Evolutionary conservation across 2,113 vertebrate genomes (phyloP).

Genomic region (Caloenas nicobarica): DNA sequence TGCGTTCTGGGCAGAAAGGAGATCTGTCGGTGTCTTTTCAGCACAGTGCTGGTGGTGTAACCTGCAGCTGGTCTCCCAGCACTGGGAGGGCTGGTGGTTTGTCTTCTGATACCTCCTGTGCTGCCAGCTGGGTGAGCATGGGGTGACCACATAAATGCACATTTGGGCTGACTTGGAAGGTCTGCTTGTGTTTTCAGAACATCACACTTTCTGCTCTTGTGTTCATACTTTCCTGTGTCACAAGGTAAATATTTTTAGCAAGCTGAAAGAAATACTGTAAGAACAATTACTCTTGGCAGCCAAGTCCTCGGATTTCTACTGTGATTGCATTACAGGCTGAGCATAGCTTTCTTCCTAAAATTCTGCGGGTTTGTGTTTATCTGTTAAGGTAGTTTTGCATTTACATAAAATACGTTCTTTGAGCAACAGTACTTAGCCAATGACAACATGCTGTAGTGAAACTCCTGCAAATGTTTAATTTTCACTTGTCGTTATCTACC

Average conservation of each 20-base stretch:
- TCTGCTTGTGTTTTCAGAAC: not conserved
- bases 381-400: not conserved
- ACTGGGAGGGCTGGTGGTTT: not conserved
- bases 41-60: not conserved
- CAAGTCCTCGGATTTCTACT: not conserved
- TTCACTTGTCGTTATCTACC: not conserved
- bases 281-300: not conserved
- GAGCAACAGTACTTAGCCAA: not conserved
- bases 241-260: not conserved
- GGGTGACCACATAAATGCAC: not conserved
- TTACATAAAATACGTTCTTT: not conserved
- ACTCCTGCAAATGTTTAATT: not conserved
- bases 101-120: rapidly evolving
- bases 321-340: not conserved
- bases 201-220: not conserved
- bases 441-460: not conserved
- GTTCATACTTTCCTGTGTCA: not conserved
- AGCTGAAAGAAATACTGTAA: not conserved
- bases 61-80: not conserved
- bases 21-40: not conserved
- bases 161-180: not conserved
- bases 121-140: not conserved
- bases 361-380: not conserved
- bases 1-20: not conserved
- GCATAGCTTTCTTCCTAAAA: not conserved